phyloP scores from a whole-genome alignment of 2,797 vertebrate genomes.

The Heterohyrax brucei region DNA sequence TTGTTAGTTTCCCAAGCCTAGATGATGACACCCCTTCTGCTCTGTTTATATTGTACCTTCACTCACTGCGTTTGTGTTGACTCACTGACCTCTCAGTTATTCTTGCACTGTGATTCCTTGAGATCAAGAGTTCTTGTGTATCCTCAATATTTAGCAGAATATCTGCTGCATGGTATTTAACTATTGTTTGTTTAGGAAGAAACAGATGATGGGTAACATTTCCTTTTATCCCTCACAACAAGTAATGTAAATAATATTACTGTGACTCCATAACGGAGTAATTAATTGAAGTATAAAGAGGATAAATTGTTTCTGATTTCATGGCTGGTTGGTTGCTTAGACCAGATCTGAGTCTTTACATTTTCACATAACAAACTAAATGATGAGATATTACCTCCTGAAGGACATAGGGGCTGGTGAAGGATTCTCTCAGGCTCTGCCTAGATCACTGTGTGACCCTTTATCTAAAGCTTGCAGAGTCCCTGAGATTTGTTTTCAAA shows the following conservation, averaged over 20 bases:
- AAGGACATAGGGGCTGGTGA: slow-evolving; percentile 9
- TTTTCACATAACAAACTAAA: background rate
- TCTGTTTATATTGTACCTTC: background rate
- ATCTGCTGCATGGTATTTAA: background rate
- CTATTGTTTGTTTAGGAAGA: slow-evolving; percentile 57
- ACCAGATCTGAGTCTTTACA: background rate
- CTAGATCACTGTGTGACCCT: background rate
- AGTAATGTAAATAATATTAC: background rate
- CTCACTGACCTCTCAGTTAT: background rate
- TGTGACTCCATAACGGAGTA: background rate
- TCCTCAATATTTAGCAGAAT: background rate
- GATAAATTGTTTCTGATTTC: background rate
- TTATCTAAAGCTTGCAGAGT: background rate
- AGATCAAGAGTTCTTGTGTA: background rate
- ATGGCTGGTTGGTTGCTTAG: background rate
- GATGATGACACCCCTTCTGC: background rate
- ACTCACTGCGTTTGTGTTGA: background rate
- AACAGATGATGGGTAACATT: background rate
- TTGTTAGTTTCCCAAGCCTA: background rate
- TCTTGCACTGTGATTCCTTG: background rate
- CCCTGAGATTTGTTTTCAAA: background rate
- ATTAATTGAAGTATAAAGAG: background rate
- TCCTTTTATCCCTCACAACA: background rate
- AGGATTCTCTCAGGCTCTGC: background rate
- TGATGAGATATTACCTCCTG: background rate